A percentile compares a stretch with the other conserved stretches of the same genome.
Evolutionary conservation across 2,113 vertebrate species (phyloP).

Genomic region (Bostrychus sinensis): DNA sequence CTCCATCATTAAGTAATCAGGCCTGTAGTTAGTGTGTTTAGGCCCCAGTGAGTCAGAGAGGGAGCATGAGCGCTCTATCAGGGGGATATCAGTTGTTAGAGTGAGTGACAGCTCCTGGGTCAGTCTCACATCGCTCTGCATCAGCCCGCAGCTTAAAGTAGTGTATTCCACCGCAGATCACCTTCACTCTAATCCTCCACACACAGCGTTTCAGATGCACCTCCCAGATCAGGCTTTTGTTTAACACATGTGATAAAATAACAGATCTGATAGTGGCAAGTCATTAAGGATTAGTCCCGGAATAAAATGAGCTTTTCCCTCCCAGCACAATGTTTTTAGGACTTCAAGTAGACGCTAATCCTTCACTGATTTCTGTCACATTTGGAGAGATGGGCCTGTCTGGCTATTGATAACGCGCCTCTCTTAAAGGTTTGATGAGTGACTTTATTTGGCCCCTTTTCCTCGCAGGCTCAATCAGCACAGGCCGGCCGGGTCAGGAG

Average conservation of each 20-base stretch:
- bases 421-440: background rate
- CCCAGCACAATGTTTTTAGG: slow-evolving; percentile 30
- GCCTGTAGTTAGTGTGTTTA: no score
- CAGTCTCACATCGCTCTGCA: no score
- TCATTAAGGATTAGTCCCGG: slow-evolving; percentile 50
- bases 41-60: no score
- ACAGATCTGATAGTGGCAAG: slow-evolving; percentile 42
- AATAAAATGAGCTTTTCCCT: slow-evolving; percentile 28
- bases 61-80: no score
- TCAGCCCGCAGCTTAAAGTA: no score
- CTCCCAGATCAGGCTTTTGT: background rate
- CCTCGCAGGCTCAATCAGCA: slow-evolving; percentile 40
- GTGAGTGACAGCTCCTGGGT: no score
- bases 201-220: no score
- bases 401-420: slow-evolving; percentile 24
- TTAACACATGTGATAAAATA: slow-evolving; percentile 23
- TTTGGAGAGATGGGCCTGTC: background rate
- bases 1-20: no score
- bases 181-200: no score
- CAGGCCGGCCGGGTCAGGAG: slow-evolving; percentile 29
- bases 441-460: slow-evolving; percentile 25
- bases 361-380: no score
- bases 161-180: no score
- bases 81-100: no score
- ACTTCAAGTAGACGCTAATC: slow-evolving; percentile 23